These are phyloP conservation scores for Rhinolophus sinicus DNA, from an alignment of 2,113 vertebrate genomes.

Conservation along the genomic window DNA sequence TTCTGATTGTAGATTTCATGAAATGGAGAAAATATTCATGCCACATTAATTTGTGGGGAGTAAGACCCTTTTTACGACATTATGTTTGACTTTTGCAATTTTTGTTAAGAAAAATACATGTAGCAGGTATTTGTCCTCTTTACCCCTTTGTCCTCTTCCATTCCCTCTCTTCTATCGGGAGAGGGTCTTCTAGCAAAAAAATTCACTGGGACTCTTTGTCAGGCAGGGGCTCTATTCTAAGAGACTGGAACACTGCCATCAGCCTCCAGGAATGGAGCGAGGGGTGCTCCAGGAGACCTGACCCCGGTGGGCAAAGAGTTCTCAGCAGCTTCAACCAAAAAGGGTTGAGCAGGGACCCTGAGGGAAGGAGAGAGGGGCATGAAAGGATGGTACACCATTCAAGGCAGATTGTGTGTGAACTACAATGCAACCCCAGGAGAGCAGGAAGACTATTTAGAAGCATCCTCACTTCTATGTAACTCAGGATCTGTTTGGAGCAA, in stretches of 20 bases:
- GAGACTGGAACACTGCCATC: no score
- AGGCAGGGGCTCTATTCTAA: not conserved
- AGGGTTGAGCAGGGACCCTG: not conserved
- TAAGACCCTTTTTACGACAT: not conserved
- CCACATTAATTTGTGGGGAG: not conserved
- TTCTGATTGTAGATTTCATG: not conserved
- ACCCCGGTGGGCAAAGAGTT: not conserved
- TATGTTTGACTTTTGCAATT: not conserved
- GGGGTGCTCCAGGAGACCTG: no score
- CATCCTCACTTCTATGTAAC: not conserved
- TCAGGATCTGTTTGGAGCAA: not conserved
- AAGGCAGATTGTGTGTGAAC: not conserved
- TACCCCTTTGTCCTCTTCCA: not conserved
- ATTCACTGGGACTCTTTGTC: not conserved
- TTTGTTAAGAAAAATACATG: not conserved
- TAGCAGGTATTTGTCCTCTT: not conserved
- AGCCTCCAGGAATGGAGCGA: not conserved
- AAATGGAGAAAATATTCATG: not conserved
- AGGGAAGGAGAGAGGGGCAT: accelerated
- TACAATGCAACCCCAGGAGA: not conserved
- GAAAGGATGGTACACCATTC: not conserved
- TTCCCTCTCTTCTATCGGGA: not conserved
- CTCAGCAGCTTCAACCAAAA: not conserved
- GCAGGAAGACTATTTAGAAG: not conserved
- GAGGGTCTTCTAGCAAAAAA: not conserved